Conservation (phyloP, 2,797 vertebrate species). For the Xiphophorus birchmanni region DNA sequence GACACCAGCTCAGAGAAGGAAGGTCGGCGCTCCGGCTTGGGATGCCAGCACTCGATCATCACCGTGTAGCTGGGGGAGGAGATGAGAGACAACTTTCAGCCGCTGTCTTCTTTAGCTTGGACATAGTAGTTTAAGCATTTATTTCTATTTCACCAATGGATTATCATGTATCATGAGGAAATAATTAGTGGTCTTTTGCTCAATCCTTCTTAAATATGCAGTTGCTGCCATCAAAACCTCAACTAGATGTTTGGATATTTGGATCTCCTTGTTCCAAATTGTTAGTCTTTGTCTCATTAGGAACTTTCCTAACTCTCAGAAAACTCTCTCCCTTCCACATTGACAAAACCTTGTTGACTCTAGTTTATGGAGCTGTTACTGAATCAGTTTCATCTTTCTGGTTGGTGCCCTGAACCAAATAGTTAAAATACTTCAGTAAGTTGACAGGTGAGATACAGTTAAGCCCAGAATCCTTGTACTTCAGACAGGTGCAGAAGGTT, state of each 20-base stretch:
- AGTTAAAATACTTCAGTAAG: neutral
- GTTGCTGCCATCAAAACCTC: neutral
- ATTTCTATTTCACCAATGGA: neutral
- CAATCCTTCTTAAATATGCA: neutral
- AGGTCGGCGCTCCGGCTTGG: slow-evolving; percentile 91
- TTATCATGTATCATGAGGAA: neutral
- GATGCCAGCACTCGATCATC: slow-evolving; percentile 98
- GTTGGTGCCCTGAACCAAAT: neutral
- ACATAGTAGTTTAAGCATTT: neutral
- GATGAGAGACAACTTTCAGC: neutral
- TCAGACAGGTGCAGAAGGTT: neutral
- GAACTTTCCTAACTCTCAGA: too few species aligned
- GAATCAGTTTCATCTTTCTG: neutral
- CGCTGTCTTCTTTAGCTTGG: neutral
- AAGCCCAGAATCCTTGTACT: neutral
- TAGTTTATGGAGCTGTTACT: neutral
- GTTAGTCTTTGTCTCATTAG: neutral
- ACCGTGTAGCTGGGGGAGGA: slow-evolving; percentile 88
- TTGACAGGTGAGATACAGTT: neutral
- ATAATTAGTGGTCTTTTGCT: neutral
- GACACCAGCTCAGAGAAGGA: slow-evolving; percentile 94
- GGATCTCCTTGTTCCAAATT: neutral
- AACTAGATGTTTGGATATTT: neutral
- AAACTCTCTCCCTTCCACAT: neutral
- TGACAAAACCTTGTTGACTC: neutral